Percentiles rank a stretch among this genome's conserved stretches.
Evolutionary conservation across 2,797 vertebrate genomes (phyloP).

Genomic region (Lutjanus argentimaculatus): DNA sequence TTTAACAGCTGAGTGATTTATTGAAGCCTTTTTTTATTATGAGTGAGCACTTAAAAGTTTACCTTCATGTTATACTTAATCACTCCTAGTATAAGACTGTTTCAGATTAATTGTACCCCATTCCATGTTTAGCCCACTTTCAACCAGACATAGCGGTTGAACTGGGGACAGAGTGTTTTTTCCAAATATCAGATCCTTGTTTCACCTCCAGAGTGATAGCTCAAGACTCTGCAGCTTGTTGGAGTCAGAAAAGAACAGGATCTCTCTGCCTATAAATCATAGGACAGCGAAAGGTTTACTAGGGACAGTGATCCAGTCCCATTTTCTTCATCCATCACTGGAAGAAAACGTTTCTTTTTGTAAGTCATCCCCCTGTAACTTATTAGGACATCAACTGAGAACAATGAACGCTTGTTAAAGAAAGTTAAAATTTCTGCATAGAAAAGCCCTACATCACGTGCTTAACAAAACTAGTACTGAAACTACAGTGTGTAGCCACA

Average conservation of each 20-base stretch:
- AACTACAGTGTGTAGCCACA: too few species aligned
- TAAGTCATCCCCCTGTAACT: conserved; percentile 1
- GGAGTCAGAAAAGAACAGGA: conserved; percentile 59
- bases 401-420: conserved; percentile 8
- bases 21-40: neutral
- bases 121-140: conserved; percentile 28
- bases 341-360: conserved; percentile 3
- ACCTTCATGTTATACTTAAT: conserved; percentile 32
- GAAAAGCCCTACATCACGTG: too few species aligned
- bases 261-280: conserved; percentile 61
- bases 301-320: conserved; percentile 17
- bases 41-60: conserved; percentile 2
- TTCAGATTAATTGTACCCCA: conserved; percentile 29
- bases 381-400: conserved; percentile 7
- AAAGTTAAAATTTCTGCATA: neutral
- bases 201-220: conserved; percentile 48
- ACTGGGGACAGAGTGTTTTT: conserved; percentile 52
- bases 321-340: conserved; percentile 38
- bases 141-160: conserved; percentile 32
- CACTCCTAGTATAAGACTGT: conserved; percentile 5
- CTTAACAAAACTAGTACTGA: too few species aligned
- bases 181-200: conserved; percentile 46
- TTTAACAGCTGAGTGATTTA: conserved; percentile 58
- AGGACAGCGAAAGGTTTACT: conserved; percentile 60
- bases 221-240: conserved; percentile 54